These are phyloP conservation scores for Hipparchia semele DNA, from an alignment of 2,888 invertebrate species.

Conservation along the genomic window DNA sequence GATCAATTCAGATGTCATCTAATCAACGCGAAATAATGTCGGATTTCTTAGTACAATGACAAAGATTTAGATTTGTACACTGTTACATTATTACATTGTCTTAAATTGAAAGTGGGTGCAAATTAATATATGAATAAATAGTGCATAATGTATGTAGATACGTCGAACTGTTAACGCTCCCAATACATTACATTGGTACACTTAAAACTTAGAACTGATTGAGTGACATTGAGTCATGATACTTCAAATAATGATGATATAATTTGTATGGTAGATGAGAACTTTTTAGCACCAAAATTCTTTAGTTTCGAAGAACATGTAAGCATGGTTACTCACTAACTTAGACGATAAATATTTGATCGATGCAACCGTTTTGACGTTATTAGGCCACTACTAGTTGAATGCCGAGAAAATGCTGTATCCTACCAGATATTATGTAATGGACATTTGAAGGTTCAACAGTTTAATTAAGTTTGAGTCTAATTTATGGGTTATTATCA, in stretches of 20 bases:
- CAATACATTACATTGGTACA: conserved; percentile 13
- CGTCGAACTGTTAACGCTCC: neutral
- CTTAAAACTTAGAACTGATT: neutral
- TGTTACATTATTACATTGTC: conserved; percentile 12
- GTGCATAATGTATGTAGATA: neutral
- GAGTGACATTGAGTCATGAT: neutral
- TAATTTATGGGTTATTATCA: too few relatives aligned
- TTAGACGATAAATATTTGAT: too few relatives aligned
- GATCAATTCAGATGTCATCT: conserved; percentile 17
- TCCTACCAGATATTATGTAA: too few relatives aligned
- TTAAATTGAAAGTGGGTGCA: neutral
- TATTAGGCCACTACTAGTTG: too few relatives aligned
- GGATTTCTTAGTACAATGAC: neutral
- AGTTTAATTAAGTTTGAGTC: too few relatives aligned
- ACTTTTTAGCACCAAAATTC: neutral
- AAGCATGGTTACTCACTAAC: too few relatives aligned
- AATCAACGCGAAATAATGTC: conserved; percentile 10
- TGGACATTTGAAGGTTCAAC: too few relatives aligned
- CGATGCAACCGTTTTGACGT: too few relatives aligned
- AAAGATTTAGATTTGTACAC: conserved; percentile 4
- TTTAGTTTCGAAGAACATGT: too few relatives aligned
- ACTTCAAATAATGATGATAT: neutral
- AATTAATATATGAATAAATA: neutral
- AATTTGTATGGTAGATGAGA: neutral
- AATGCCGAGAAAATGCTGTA: too few relatives aligned